Evolutionary conservation across 2,113 vertebrate genomes (phyloP).

Genomic region (Dicrurus megarhynchus): DNA sequence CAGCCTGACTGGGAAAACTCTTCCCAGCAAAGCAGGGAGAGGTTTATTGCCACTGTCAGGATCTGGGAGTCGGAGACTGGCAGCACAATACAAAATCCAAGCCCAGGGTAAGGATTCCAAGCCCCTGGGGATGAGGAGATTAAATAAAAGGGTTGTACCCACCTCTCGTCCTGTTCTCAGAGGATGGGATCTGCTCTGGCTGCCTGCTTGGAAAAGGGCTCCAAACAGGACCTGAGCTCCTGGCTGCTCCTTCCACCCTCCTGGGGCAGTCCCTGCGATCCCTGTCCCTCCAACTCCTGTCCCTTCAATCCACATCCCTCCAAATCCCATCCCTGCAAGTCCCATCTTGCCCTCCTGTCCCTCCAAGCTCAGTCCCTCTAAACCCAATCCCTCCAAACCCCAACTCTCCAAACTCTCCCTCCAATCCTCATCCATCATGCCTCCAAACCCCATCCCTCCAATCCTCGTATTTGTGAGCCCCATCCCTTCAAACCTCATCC

Average conservation of each 20-base stretch:
- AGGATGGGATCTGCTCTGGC: neutral
- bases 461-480: too few species aligned
- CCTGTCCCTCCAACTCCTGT: neutral
- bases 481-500: too few species aligned
- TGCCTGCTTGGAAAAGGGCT: neutral
- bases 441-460: neutral
- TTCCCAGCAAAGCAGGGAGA: neutral
- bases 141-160: neutral
- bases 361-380: too few species aligned
- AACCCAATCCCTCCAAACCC: neutral
- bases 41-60: neutral
- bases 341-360: too few species aligned
- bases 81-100: neutral
- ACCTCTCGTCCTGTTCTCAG: neutral
- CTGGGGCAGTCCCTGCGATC: neutral
- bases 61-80: neutral
- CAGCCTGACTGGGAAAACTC: neutral
- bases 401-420: accelerated
- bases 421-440: too few species aligned
- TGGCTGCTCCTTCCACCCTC: neutral
- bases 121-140: neutral
- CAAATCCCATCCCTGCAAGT: neutral
- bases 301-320: neutral
- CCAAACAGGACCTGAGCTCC: accelerated
- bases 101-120: neutral